Percentiles rank a stretch among this genome's conserved stretches.
phyloP scores from a whole-genome alignment of 2,113 vertebrate species.

The Carassius carassius region DNA sequence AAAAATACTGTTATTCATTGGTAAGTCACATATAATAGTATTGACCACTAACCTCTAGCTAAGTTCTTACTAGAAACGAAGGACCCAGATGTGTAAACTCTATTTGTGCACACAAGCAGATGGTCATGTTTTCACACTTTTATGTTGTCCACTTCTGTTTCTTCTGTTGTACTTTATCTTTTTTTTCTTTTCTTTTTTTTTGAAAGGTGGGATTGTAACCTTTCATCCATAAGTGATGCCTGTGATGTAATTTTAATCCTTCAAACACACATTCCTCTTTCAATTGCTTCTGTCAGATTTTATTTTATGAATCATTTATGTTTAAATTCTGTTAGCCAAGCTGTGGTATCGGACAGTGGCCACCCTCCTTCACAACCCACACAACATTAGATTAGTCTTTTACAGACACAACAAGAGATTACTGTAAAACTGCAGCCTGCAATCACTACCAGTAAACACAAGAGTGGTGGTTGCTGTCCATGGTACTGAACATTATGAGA shows the following conservation, averaged over 20 bases:
- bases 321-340: slow-evolving; percentile 66
- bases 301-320: slow-evolving; percentile 74
- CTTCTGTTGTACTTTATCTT: neutral
- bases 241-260: slow-evolving; percentile 71
- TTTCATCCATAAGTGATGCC: slow-evolving; percentile 70
- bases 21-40: too few relatives aligned
- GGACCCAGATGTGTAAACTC: neutral
- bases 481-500: neutral
- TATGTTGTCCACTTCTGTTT: neutral
- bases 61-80: neutral
- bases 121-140: neutral
- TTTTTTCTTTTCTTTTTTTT: neutral
- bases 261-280: slow-evolving; percentile 69
- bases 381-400: slow-evolving; percentile 16
- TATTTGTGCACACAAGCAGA: neutral
- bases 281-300: slow-evolving; percentile 75
- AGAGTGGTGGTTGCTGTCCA: neutral
- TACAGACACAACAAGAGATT: neutral
- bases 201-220: slow-evolving; percentile 33
- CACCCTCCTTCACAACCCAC: neutral
- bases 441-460: neutral
- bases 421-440: neutral
- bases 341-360: slow-evolving; percentile 34
- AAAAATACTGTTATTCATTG: too few relatives aligned
- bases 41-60: neutral